Conservation (phyloP, 2,797 vertebrate species). For the Hipposideros larvatus region DNA sequence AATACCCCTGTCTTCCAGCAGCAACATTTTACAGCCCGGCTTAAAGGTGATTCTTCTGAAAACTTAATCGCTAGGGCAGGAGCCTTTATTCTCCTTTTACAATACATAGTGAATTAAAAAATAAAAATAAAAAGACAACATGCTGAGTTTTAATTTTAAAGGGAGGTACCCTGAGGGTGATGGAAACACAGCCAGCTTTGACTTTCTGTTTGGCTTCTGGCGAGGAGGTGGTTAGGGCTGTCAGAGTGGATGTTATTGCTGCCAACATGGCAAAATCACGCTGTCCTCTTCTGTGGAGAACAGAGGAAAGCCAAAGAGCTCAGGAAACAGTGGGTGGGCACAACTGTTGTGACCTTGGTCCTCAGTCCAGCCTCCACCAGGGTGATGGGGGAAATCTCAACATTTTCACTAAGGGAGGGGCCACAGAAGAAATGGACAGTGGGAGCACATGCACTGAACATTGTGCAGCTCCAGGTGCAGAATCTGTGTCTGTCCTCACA, state of each 20-base stretch:
- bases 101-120: conserved; percentile 20
- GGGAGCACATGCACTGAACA: accelerated
- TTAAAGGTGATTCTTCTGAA: conserved; percentile 21
- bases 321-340: not conserved
- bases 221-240: not conserved
- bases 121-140: not conserved
- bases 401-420: not conserved
- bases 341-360: not conserved
- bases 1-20: not conserved
- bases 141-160: conserved; percentile 34
- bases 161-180: not conserved
- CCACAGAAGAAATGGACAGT: not conserved
- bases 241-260: not conserved
- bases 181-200: not conserved
- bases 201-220: not conserved
- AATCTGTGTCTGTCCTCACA: not conserved
- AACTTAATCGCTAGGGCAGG: not conserved
- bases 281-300: not conserved
- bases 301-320: not conserved
- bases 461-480: not conserved
- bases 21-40: not conserved
- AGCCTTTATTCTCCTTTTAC: conserved; percentile 25
- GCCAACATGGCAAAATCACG: not conserved
- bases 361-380: not conserved
- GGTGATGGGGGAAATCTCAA: not conserved